A percentile compares a stretch with the other conserved stretches of the same genome.
phyloP scores from a whole-genome alignment of 2,888 invertebrate species.

The Thyatira batis region DNA sequence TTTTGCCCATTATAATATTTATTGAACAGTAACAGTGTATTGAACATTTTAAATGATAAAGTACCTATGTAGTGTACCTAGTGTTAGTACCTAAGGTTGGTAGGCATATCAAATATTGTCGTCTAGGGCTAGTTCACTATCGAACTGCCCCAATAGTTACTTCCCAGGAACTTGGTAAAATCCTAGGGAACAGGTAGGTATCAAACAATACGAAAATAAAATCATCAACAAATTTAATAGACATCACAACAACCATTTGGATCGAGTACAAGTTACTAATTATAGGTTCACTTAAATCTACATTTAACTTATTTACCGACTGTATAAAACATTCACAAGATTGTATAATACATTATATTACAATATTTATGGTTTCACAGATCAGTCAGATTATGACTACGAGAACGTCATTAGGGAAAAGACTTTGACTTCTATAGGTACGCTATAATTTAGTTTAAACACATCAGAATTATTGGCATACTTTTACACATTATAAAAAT shows the following conservation, averaged over 20 bases:
- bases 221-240: constrained; percentile 79
- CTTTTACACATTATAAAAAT: neutral
- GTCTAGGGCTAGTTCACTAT: too few species aligned
- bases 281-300: constrained; percentile 19
- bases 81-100: too few species aligned
- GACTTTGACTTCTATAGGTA: neutral
- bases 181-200: neutral
- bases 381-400: constrained; percentile 50
- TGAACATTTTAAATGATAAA: too few species aligned
- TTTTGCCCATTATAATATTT: too few species aligned
- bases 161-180: neutral
- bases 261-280: constrained; percentile 62
- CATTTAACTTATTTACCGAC: constrained; percentile 15
- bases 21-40: too few species aligned
- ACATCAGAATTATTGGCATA: neutral
- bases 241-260: constrained; percentile 82
- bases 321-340: constrained; percentile 40
- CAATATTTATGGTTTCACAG: constrained; percentile 41
- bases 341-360: constrained; percentile 43
- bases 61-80: too few species aligned
- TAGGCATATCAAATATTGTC: too few species aligned
- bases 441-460: too few species aligned
- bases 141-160: too few species aligned
- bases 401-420: constrained; percentile 5
- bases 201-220: constrained; percentile 16